These are phyloP conservation scores for Manis pentadactyla DNA, from an alignment of 2,797 vertebrate genomes.

Conservation along the genomic window DNA sequence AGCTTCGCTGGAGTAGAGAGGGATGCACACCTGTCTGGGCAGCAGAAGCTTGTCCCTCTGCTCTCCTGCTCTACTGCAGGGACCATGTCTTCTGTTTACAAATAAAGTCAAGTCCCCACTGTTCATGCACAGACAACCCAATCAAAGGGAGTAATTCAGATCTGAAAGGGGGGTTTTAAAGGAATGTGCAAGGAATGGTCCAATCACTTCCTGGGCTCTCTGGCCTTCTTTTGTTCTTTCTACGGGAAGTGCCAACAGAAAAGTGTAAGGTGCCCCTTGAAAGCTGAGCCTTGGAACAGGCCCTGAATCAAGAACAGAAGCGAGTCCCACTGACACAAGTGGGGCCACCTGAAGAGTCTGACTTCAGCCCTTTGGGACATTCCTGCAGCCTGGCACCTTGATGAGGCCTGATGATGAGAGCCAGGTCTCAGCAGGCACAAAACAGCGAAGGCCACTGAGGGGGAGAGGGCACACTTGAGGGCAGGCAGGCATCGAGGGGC, in stretches of 20 bases:
- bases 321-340: background rate
- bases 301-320: background rate
- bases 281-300: background rate
- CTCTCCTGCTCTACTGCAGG: background rate
- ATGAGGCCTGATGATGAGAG: background rate
- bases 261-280: background rate
- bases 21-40: background rate
- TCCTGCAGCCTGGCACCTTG: background rate
- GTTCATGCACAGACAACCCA: background rate
- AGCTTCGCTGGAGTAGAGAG: background rate
- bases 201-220: background rate
- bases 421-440: background rate
- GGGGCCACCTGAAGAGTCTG: background rate
- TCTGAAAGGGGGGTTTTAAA: background rate
- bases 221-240: background rate
- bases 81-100: background rate
- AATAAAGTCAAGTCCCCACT: background rate
- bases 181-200: background rate
- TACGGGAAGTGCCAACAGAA: background rate
- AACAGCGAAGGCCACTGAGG: no score
- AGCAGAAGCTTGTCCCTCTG: background rate
- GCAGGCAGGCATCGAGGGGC: background rate
- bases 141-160: background rate
- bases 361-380: background rate
- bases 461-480: background rate